Base-by-base conservation (phyloP, 2,888 invertebrate species). In the Drosophila picticornis region DNA sequence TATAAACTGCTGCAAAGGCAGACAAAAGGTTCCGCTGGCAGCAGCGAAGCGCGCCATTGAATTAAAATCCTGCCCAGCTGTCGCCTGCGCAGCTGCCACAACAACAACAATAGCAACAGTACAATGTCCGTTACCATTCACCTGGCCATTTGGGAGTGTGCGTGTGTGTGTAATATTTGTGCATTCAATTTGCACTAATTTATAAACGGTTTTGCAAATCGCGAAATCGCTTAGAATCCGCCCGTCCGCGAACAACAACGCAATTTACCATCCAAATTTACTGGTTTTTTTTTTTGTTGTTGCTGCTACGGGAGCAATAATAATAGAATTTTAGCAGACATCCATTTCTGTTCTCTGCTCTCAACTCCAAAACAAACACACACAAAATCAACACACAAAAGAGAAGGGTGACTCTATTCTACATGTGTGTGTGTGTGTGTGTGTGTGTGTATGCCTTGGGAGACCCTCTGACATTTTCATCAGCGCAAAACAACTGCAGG, bases 381-480 rank as follows among this genome's bases (percentile, higher is more conserved):
- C 55, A 40, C 52, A 60, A 32, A 73, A 80, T 63, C 66, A 72
- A 78, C 74, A 70, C 68, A 59, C 29, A 22, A 67, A 36, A 58
- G 69, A 73, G 60, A 69, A 55, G 38, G 79, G 56, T 72, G 68
- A 70, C 71, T 71, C 27, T 27, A 7, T 16, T 46, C 25, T 16
- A 25, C 27, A 27, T 25, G 25, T 9, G 9, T 46, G 46, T 25
- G 27, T 56, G 29, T 34, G 13, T 46, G 27, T 56, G 29, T 34
- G 13, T 46, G 46, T 38, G 11, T 43, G 22, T 38, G 38, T 56
- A 78, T 88, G 84, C 89, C 81, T 79, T 76, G 87, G 87, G 84
- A 74, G 84, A 87, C 75, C 88, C 83, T 88, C 89, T 85, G 85
- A 85, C 85, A 85, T 85, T 85, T 83, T 81, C 77, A 83, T 83